Conservation (phyloP, 2,797 vertebrate genomes). For the Sebastes aleutianus region DNA sequence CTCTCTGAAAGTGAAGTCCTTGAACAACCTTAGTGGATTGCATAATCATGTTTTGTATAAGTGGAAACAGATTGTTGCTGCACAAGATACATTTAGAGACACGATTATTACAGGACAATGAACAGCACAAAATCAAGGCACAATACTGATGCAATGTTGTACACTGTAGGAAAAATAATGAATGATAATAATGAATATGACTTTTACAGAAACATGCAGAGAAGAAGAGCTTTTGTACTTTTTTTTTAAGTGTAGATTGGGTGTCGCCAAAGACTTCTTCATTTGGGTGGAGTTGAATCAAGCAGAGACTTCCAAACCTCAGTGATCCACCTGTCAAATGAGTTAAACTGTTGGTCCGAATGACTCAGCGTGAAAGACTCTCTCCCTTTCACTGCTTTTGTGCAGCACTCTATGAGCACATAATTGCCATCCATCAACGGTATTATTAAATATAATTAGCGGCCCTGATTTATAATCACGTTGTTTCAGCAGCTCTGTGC, state of each 20-base stretch:
- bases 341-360: not conserved
- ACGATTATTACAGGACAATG: not conserved
- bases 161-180: not conserved
- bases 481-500: not conserved
- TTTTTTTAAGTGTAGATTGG: not conserved
- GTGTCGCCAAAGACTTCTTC: not conserved
- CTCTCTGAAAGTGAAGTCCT: not conserved
- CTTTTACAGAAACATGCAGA: not conserved
- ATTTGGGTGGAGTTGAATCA: slow-evolving; percentile 32
- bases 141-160: not conserved
- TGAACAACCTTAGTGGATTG: not conserved
- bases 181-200: not conserved
- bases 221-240: not conserved
- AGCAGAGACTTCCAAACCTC: slow-evolving; percentile 17
- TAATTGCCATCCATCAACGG: not conserved
- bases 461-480: not conserved
- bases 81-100: slow-evolving; percentile 8
- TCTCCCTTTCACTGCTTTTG: not conserved
- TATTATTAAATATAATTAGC: not conserved
- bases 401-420: not conserved
- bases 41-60: not conserved
- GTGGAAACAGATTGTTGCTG: slow-evolving; percentile 32
- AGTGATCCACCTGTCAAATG: not conserved
- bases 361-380: not conserved
- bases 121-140: not conserved